Conservation (phyloP, 23 tunicate genomes). For the Ascidia mentula region DNA sequence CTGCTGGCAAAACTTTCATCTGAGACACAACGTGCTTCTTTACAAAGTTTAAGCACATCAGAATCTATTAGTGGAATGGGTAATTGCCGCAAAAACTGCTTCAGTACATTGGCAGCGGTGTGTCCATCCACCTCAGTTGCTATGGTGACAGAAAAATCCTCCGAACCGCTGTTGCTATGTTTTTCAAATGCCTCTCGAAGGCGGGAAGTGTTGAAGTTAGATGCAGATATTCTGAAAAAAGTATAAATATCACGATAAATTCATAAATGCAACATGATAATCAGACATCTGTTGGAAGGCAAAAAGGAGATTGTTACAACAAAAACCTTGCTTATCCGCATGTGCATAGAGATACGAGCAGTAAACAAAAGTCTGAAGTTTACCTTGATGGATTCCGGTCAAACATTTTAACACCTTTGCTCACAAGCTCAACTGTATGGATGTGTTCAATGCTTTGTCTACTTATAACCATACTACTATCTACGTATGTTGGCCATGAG, state of each 20-base stretch:
- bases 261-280: no score
- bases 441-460: no score
- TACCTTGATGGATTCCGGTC: no score
- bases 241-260: neutral
- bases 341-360: no score
- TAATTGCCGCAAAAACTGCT: slow-evolving; percentile 74
- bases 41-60: slow-evolving; percentile 46
- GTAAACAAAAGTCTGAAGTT: no score
- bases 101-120: slow-evolving; percentile 76
- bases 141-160: slow-evolving; percentile 21
- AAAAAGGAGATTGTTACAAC: neutral
- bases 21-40: slow-evolving; percentile 49
- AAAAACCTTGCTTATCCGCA: no score
- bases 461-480: no score
- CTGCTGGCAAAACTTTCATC: slow-evolving; percentile 77
- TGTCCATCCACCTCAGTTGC: slow-evolving; percentile 53
- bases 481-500: no score
- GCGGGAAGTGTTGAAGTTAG: slow-evolving; percentile 26
- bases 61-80: slow-evolving; percentile 51
- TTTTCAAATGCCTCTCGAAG: slow-evolving; percentile 65
- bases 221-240: slow-evolving; percentile 55
- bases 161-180: neutral
- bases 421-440: no score
- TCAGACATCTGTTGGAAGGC: no score
- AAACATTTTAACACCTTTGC: no score